Conservation (phyloP, 1,140 invertebrate species). For the Bombus terrestris region DNA sequence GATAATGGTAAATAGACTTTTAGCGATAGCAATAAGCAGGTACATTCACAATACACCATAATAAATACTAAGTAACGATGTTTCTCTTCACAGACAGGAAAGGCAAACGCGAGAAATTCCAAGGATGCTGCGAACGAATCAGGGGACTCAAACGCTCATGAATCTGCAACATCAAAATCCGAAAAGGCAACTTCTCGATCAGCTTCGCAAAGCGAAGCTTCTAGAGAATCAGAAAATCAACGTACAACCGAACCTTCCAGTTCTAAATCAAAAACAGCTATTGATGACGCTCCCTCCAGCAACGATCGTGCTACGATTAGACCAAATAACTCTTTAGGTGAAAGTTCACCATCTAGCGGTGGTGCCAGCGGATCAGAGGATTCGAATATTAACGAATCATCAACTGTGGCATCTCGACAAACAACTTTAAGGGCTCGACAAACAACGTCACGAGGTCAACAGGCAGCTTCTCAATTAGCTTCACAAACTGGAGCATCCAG, state of each 20-base stretch:
- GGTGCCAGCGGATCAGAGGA: background rate
- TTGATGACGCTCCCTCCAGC: no score
- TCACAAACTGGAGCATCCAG: background rate
- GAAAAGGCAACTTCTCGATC: background rate
- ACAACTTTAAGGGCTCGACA: no score
- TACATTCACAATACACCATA: no score
- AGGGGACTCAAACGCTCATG: background rate
- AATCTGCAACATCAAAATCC: background rate
- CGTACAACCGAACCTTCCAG: background rate
- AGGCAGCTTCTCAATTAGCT: no score
- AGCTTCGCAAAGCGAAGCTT: background rate
- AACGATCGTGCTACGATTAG: no score
- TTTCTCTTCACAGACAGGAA: background rate
- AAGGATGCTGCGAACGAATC: background rate
- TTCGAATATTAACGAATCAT: background rate
- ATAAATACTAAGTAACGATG: background rate
- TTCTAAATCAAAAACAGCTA: background rate
- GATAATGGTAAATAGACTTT: background rate
- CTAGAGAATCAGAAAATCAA: background rate
- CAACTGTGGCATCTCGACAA: no score
- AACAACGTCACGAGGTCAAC: no score
- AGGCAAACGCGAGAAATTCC: no score
- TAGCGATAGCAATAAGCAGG: no score
- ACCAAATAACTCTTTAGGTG: no score
- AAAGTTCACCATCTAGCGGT: no score